A percentile compares a stretch with the other conserved stretches of the same genome.
Conservation (phyloP, 2,113 vertebrate species). For the Holacanthus passer region DNA sequence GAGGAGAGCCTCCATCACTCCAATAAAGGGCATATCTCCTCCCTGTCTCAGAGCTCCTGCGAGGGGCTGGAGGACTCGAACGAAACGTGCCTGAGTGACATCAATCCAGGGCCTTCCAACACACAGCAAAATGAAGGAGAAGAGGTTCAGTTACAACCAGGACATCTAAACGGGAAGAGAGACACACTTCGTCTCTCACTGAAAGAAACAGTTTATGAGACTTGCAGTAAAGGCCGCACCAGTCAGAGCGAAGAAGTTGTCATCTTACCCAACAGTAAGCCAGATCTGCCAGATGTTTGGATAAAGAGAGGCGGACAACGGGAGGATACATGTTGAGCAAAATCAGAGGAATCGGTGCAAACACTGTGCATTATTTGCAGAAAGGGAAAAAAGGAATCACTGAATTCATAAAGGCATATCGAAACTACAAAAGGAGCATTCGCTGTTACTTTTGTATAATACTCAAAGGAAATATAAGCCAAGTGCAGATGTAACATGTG, state of each 20-base stretch:
- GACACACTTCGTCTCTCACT: slow-evolving; percentile 93
- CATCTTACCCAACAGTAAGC: slow-evolving; percentile 95
- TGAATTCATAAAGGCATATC: slow-evolving; percentile 1
- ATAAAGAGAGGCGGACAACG: slow-evolving; percentile 92
- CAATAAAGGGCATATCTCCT: slow-evolving; percentile 85
- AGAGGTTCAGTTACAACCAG: slow-evolving; percentile 79
- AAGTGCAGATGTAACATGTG: slow-evolving; percentile 44
- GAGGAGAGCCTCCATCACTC: slow-evolving; percentile 41
- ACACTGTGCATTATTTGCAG: slow-evolving; percentile 50
- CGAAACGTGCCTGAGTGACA: slow-evolving; percentile 91
- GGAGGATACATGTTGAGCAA: slow-evolving; percentile 87
- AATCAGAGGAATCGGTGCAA: slow-evolving; percentile 13
- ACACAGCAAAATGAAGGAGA: slow-evolving; percentile 58
- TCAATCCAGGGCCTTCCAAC: slow-evolving; percentile 81
- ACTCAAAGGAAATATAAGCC: slow-evolving; percentile 61
- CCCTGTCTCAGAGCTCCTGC: slow-evolving; percentile 88
- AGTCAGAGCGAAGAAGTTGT: slow-evolving; percentile 87
- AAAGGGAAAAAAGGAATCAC: not conserved
- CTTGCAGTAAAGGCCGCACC: slow-evolving; percentile 85
- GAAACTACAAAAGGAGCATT: slow-evolving; percentile 20
- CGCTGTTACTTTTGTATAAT: slow-evolving; percentile 35
- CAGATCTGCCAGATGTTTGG: slow-evolving; percentile 96
- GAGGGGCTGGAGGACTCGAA: slow-evolving; percentile 93
- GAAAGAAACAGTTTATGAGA: slow-evolving; percentile 91
- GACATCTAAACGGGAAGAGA: slow-evolving; percentile 93